Evolutionary conservation across 92 coral and sea anemone genomes (phyloP).

Genomic region (Paramuricea clavata): DNA sequence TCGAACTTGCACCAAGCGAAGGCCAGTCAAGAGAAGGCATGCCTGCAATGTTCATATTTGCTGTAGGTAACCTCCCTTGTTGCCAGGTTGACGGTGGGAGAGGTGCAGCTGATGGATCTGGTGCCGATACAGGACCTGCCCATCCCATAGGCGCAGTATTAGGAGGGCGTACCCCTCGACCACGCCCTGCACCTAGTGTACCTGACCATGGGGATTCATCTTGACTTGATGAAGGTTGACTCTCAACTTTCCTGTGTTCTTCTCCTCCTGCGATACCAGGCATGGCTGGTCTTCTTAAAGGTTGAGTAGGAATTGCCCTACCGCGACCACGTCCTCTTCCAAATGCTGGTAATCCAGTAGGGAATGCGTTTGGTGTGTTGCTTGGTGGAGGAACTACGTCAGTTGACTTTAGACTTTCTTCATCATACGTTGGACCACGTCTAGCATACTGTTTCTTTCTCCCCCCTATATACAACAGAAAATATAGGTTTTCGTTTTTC

Average conservation of each 20-base stretch:
- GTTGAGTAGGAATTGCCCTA: constrained; percentile 73
- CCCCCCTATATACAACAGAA: neutral
- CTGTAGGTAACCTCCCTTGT: neutral
- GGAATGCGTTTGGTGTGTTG: neutral
- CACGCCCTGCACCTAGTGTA: constrained; percentile 73
- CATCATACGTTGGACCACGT: constrained; percentile 95
- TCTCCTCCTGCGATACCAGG: constrained; percentile 62
- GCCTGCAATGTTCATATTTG: neutral
- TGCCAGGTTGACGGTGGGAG: neutral
- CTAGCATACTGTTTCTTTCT: constrained; percentile 66
- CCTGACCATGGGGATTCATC: constrained; percentile 57
- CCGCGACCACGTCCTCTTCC: constrained; percentile 98
- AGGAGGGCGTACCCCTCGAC: constrained; percentile 72
- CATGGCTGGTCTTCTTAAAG: constrained; percentile 86
- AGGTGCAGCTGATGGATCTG: neutral
- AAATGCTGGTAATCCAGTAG: constrained; percentile 30
- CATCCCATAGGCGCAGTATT: constrained; percentile 80
- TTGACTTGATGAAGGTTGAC: constrained; percentile 19
- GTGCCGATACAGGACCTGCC: constrained; percentile 80
- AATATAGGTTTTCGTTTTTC: neutral
- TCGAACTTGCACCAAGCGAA: constrained; percentile 3
- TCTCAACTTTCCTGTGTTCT: constrained; percentile 18
- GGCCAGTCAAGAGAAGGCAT: neutral
- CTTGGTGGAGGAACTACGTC: constrained; percentile 24
- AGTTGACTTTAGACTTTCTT: constrained; percentile 63